phyloP scores from a whole-genome alignment of 2,888 invertebrate genomes.

The Hecatera dysodea region DNA sequence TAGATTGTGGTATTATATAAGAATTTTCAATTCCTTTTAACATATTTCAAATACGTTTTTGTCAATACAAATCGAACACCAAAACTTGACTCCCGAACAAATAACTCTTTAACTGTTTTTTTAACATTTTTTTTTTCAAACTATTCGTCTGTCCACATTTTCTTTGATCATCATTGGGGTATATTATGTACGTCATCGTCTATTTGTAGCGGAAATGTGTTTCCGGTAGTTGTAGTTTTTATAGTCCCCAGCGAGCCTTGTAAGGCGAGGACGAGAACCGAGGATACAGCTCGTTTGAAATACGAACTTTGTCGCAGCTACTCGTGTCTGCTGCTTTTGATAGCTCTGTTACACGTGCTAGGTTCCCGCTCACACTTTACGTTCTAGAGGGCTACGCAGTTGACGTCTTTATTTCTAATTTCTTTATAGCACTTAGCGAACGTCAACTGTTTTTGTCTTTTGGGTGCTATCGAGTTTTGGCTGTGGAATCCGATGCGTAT shows the following conservation, averaged over 20 bases:
- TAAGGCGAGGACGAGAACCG: slow-evolving; percentile 16
- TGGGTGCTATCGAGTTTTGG: background rate
- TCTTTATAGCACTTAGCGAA: slow-evolving; percentile 9
- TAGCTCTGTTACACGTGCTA: slow-evolving; percentile 39
- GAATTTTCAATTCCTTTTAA: background rate
- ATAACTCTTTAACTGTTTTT: background rate
- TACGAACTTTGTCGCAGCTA: slow-evolving; percentile 34
- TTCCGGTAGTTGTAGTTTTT: slow-evolving; percentile 65
- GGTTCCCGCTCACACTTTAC: too few species aligned
- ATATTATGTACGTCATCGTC: slow-evolving; percentile 69
- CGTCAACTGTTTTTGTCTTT: background rate
- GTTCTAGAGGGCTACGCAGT: slow-evolving; percentile 1
- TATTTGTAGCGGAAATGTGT: slow-evolving; percentile 71
- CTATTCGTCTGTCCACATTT: slow-evolving; percentile 16
- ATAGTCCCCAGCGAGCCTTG: slow-evolving; percentile 39
- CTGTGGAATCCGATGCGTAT: background rate
- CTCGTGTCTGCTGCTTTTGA: slow-evolving; percentile 43
- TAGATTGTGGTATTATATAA: background rate
- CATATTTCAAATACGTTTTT: too few species aligned
- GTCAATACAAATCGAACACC: background rate
- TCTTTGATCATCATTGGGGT: slow-evolving; percentile 62
- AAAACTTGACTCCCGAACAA: background rate
- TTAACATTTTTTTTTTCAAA: background rate
- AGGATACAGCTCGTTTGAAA: slow-evolving; percentile 44
- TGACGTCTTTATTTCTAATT: slow-evolving; percentile 26